These are phyloP conservation scores for Ariopsis seemanni DNA, from an alignment of 2,113 vertebrate species.

Conservation along the genomic window DNA sequence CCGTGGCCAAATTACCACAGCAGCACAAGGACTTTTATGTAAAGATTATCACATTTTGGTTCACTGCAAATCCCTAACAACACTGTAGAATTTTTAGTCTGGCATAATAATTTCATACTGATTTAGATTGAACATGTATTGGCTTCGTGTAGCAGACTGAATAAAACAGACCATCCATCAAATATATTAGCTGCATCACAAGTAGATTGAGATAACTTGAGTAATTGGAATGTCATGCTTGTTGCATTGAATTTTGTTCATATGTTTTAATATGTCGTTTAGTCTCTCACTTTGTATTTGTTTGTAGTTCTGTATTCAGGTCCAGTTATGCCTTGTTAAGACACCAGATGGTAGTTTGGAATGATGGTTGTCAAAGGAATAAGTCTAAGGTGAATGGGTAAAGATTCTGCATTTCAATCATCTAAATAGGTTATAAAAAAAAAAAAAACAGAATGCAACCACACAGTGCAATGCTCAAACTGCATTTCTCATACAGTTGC, in stretches of 20 bases:
- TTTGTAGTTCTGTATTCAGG: neutral
- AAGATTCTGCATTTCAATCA: neutral
- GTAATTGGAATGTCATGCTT: neutral
- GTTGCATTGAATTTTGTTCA: constrained; percentile 1
- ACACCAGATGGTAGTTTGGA: neutral
- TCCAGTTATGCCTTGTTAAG: neutral
- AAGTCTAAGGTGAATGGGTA: neutral
- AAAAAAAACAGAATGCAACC: neutral
- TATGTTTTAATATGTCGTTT: neutral
- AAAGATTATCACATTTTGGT: neutral
- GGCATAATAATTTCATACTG: constrained; percentile 4
- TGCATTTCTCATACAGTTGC: constrained; percentile 5
- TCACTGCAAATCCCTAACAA: neutral
- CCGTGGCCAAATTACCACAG: neutral
- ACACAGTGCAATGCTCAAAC: neutral
- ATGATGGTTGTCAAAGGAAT: neutral
- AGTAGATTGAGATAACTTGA: neutral
- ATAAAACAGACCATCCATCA: constrained; percentile 15
- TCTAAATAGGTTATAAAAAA: constrained; percentile 9
- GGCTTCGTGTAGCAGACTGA: neutral
- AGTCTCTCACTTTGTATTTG: neutral
- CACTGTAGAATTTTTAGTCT: neutral
- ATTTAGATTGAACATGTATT: neutral
- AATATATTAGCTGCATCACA: neutral
- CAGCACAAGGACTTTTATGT: neutral